A percentile compares a stretch with the other conserved stretches of the same genome.
Evolutionary conservation across 1,140 invertebrate species (phyloP).

Genomic region (Subanguina moxae): DNA sequence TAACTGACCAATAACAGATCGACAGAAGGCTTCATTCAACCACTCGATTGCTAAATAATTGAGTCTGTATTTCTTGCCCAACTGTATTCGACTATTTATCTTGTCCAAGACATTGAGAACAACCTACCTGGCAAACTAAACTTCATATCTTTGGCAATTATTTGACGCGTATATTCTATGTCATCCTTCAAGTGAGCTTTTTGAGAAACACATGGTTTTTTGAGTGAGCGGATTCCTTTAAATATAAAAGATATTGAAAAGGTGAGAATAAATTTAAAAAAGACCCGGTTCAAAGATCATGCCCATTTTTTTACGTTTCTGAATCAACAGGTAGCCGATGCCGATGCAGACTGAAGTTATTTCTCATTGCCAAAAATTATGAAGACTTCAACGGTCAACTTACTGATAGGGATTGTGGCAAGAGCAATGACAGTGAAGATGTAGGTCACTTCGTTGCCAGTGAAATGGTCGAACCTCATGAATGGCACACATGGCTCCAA

Average conservation of each 20-base stretch:
- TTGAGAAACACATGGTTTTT: slow-evolving; percentile 16
- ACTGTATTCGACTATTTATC: too few species aligned
- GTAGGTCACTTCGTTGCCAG: slow-evolving; percentile 91
- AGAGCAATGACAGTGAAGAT: slow-evolving; percentile 88
- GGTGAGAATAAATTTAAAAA: too few species aligned
- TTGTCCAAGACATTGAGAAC: too few species aligned
- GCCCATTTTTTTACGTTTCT: slow-evolving; percentile 79
- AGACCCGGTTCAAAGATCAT: slow-evolving; percentile 51
- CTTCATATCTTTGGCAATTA: slow-evolving; percentile 34
- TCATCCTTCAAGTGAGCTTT: not conserved
- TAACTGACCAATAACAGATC: slow-evolving; percentile 66
- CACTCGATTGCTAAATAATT: slow-evolving; percentile 68
- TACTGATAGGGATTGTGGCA: slow-evolving; percentile 82
- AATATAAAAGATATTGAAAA: too few species aligned
- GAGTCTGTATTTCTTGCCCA: not conserved
- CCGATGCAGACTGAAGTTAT: slow-evolving; percentile 67
- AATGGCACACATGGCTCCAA: slow-evolving; percentile 67
- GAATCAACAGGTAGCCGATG: slow-evolving; percentile 85
- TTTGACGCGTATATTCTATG: slow-evolving; percentile 11
- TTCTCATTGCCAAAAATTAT: slow-evolving; percentile 30
- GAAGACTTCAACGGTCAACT: slow-evolving; percentile 25
- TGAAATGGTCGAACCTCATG: slow-evolving; percentile 81
- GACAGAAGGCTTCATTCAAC: slow-evolving; percentile 74
- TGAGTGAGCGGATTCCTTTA: not conserved
- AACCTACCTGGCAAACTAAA: slow-evolving; percentile 38